A percentile compares a stretch with the other conserved stretches of the same genome.
phyloP scores from a whole-genome alignment of 2,888 invertebrate genomes.

The Cyclophora punctaria region DNA sequence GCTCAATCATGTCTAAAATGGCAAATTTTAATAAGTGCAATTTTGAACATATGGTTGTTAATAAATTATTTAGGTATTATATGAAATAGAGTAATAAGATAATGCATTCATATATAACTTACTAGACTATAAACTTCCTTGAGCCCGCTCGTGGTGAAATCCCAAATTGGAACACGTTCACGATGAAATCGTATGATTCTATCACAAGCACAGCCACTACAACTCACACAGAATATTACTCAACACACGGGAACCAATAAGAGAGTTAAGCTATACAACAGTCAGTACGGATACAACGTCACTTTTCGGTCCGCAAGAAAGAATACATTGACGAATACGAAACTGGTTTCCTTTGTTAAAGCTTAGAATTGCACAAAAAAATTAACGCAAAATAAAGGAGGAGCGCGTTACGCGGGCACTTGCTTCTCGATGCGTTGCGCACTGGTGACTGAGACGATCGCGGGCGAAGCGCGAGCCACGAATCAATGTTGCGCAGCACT shows the following conservation, averaged over 20 bases:
- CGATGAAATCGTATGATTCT: constrained; percentile 67
- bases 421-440: constrained; percentile 67
- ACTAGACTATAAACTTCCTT: constrained; percentile 73
- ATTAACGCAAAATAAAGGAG: constrained; percentile 56
- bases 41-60: too few species aligned
- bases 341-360: constrained; percentile 55
- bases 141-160: constrained; percentile 75
- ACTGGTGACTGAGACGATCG: constrained; percentile 66
- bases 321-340: constrained; percentile 38
- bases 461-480: constrained; percentile 51
- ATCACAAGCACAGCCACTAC: constrained; percentile 69
- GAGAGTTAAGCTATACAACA: constrained; percentile 43
- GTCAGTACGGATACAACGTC: constrained; percentile 35
- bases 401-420: constrained; percentile 46
- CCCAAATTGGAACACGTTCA: constrained; percentile 68
- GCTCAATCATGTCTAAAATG: too few species aligned
- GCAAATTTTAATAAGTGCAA: too few species aligned
- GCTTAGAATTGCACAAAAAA: constrained; percentile 46
- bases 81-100: neutral
- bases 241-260: constrained; percentile 64
- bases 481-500: constrained; percentile 68
- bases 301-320: constrained; percentile 35
- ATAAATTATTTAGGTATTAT: too few species aligned
- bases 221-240: constrained; percentile 70
- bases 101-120: constrained; percentile 31